Conservation (phyloP, 2,888 invertebrate genomes). For the Cremastinae sp. region DNA sequence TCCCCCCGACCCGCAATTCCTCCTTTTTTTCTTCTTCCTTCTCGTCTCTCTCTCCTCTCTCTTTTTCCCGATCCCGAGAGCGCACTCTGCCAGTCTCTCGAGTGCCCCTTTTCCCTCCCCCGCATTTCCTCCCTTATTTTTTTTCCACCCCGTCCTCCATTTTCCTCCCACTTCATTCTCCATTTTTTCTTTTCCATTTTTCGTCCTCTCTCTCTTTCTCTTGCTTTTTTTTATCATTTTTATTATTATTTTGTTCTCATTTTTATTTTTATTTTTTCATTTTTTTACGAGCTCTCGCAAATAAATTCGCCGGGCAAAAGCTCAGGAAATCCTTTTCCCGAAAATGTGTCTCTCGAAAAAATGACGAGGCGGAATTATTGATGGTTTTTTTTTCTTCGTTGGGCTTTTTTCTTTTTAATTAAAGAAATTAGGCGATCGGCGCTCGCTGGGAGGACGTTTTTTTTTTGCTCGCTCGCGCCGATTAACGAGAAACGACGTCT, state of each 20-base stretch:
- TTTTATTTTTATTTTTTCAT: conserved; percentile 17
- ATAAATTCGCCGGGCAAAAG: conserved; percentile 28
- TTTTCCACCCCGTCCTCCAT: conserved; percentile 6
- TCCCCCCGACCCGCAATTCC: too few species aligned
- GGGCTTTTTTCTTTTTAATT: conserved; percentile 12
- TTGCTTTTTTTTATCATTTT: conserved; percentile 29
- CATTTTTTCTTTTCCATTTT: conserved; percentile 30
- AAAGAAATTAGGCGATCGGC: conserved; percentile 54
- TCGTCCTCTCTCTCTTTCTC: conserved; percentile 18
- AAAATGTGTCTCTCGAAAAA: conserved; percentile 9
- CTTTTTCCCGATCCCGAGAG: conserved; percentile 52
- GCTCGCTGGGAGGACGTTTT: conserved; percentile 48
- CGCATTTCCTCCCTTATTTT: conserved; percentile 34
- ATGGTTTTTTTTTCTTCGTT: neutral
- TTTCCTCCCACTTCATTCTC: conserved; percentile 2
- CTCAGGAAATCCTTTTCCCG: conserved; percentile 11
- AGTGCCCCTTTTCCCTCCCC: conserved; percentile 50
- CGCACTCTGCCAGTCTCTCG: conserved; percentile 54
- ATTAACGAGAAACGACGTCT: conserved; percentile 45
- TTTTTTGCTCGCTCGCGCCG: conserved; percentile 27
- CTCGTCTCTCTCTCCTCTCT: conserved; percentile 2
- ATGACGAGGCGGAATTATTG: neutral
- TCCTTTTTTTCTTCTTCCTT: too few species aligned
- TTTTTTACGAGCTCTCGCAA: conserved; percentile 22
- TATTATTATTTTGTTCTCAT: conserved; percentile 1